These are phyloP conservation scores for Aquatica leii DNA, from an alignment of 2,888 invertebrate species.

Conservation along the genomic window DNA sequence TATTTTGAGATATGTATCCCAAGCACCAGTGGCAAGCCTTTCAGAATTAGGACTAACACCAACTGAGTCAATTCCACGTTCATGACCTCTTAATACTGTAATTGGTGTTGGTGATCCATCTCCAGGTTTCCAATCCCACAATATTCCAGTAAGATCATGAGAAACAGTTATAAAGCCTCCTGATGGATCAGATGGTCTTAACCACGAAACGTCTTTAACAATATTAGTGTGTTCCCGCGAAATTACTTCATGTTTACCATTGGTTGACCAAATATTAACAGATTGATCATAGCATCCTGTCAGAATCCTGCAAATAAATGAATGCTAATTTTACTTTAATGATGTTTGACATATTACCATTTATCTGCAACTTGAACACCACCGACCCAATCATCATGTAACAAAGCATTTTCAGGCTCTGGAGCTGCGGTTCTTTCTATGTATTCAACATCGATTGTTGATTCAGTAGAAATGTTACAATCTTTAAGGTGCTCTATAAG, in stretches of 20 bases:
- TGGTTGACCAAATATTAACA: constrained; percentile 86
- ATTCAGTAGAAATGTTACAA: constrained; percentile 81
- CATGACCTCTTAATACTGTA: constrained; percentile 88
- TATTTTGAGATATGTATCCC: constrained; percentile 91
- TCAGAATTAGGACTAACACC: constrained; percentile 74
- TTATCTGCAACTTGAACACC: constrained; percentile 76
- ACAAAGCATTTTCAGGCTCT: constrained; percentile 87
- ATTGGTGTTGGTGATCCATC: constrained; percentile 80
- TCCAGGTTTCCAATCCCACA: constrained; percentile 87
- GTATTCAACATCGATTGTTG: constrained; percentile 90
- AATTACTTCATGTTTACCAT: constrained; percentile 83
- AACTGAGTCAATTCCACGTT: constrained; percentile 89
- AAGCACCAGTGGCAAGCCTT: constrained; percentile 84
- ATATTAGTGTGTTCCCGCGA: constrained; percentile 88
- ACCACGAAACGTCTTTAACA: constrained; percentile 89
- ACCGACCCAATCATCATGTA: constrained; percentile 99
- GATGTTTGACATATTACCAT: constrained; percentile 63
- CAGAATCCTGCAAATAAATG: constrained; percentile 71
- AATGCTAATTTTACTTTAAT: neutral
- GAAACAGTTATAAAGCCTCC: constrained; percentile 73
- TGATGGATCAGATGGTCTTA: constrained; percentile 69
- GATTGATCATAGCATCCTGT: constrained; percentile 95
- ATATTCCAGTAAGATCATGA: constrained; percentile 89
- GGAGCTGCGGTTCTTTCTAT: constrained; percentile 91
- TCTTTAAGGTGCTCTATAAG: constrained; percentile 80